phyloP scores from a whole-genome alignment of 2,888 invertebrate species.

The Synergus japonicus region DNA sequence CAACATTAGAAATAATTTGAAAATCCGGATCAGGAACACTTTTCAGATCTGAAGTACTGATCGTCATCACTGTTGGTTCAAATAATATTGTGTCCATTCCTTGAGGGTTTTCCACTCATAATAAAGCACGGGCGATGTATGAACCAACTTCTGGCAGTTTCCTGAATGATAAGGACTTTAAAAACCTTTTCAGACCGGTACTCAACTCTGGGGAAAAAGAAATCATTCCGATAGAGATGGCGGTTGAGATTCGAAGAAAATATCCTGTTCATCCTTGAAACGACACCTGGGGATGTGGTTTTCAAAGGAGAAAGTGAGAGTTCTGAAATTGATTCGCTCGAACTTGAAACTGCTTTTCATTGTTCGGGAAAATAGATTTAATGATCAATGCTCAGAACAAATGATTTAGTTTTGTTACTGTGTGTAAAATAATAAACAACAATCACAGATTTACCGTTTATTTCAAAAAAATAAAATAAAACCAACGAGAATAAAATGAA shows the following conservation, averaged over 20 bases:
- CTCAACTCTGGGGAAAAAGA: conserved; percentile 9
- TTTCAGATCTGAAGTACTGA: conserved; percentile 29
- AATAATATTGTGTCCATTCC: conserved; percentile 64
- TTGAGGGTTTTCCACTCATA: conserved; percentile 49
- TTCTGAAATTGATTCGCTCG: neutral
- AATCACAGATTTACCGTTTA: neutral
- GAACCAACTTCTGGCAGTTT: neutral
- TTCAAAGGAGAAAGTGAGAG: neutral
- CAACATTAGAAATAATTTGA: conserved; percentile 1
- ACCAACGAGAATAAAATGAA: too few relatives aligned
- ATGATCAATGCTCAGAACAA: too few relatives aligned
- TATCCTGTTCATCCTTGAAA: neutral
- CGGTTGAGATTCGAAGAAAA: conserved; percentile 1
- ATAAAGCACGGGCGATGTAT: conserved; percentile 23
- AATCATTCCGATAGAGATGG: neutral
- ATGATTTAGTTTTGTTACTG: too few relatives aligned
- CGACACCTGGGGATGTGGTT: neutral
- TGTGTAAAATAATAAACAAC: too few relatives aligned
- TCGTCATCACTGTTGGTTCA: neutral
- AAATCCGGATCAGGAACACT: conserved; percentile 5
- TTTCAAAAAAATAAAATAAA: neutral
- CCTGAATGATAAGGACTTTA: neutral
- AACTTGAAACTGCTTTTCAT: neutral
- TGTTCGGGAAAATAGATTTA: too few relatives aligned
- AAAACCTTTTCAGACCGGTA: neutral